Percentiles rank a stretch among this genome's conserved stretches.
Evolutionary conservation across 2,888 invertebrate genomes (phyloP).

Genomic region (Drosophila koepferae): DNA sequence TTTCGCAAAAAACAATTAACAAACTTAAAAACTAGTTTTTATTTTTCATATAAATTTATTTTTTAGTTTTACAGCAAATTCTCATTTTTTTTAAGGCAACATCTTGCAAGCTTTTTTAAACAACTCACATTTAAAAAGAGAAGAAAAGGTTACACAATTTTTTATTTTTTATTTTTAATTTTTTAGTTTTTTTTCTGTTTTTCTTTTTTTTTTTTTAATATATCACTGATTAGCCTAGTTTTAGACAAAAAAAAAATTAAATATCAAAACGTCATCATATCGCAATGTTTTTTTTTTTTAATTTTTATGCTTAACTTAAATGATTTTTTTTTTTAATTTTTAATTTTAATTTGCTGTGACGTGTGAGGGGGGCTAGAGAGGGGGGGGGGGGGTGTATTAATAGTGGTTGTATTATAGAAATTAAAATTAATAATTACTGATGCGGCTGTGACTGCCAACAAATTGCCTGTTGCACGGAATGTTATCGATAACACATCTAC

Average conservation of each 20-base stretch:
- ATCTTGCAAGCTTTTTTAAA: conserved; percentile 48
- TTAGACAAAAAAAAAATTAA: conserved; percentile 43
- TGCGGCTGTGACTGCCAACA: conserved; percentile 79
- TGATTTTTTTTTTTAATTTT: conserved; percentile 11
- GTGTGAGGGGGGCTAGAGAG: too few species aligned
- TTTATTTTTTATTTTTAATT: conserved; percentile 18
- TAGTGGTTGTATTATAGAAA: conserved; percentile 36
- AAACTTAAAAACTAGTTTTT: conserved; percentile 45
- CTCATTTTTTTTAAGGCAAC: conserved; percentile 63
- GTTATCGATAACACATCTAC: conserved; percentile 64
- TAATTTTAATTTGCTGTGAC: conserved; percentile 6
- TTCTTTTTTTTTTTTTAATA: conserved; percentile 22
- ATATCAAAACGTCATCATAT: conserved; percentile 76
- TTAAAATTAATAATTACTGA: conserved; percentile 83
- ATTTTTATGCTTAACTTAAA: conserved; percentile 38
- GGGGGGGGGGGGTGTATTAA: conserved; percentile 5
- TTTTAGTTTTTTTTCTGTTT: conserved; percentile 31
- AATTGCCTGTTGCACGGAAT: conserved; percentile 71
- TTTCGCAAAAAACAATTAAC: conserved; percentile 56
- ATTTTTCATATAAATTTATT: conserved; percentile 1
- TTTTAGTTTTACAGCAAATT: conserved; percentile 38
- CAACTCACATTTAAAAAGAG: conserved; percentile 53
- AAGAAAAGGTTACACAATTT: conserved; percentile 43
- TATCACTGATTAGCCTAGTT: conserved; percentile 71
- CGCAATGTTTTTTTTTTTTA: conserved; percentile 30